Percentiles rank a stretch among this genome's conserved stretches.
phyloP scores from a whole-genome alignment of 2,888 invertebrate species.

The Yponomeuta evonymella region DNA sequence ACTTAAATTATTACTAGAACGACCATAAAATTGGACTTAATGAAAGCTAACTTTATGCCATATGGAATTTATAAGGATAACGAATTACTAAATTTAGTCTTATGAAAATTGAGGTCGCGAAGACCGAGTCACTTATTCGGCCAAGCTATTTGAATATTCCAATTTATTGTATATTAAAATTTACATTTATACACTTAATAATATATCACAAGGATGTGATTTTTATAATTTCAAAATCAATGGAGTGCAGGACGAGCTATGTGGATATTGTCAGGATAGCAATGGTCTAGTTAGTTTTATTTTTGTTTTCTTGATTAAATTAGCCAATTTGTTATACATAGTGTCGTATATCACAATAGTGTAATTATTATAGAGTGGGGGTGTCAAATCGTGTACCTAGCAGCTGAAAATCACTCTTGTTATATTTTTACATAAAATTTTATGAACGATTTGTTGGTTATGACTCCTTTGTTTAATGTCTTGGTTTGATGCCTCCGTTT shows the following conservation, averaged over 20 bases:
- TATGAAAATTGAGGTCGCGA: constrained; percentile 67
- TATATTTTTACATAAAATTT: constrained; percentile 71
- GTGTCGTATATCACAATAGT: constrained; percentile 75
- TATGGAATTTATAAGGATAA: constrained; percentile 76
- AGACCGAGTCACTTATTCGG: constrained; percentile 75
- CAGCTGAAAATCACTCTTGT: constrained; percentile 58
- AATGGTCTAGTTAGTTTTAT: constrained; percentile 74
- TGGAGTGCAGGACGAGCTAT: constrained; percentile 73
- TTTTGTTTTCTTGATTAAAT: constrained; percentile 69
- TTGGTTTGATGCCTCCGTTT: constrained; percentile 75
- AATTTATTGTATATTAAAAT: constrained; percentile 71
- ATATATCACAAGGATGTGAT: constrained; percentile 59
- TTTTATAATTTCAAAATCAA: constrained; percentile 58
- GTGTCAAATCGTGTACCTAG: constrained; percentile 73
- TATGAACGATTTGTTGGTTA: constrained; percentile 72
- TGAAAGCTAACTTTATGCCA: constrained; percentile 77
- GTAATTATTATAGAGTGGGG: constrained; percentile 71
- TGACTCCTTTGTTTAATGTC: constrained; percentile 67
- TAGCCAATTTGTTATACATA: constrained; percentile 71
- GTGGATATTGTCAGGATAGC: constrained; percentile 71
- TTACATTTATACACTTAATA: constrained; percentile 26
- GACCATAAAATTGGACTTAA: constrained; percentile 69
- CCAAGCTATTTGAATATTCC: constrained; percentile 74
- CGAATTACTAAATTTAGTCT: constrained; percentile 76
- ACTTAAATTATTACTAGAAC: constrained; percentile 63